Conservation (phyloP, 2,797 vertebrate species). For the Meda fulgida region DNA sequence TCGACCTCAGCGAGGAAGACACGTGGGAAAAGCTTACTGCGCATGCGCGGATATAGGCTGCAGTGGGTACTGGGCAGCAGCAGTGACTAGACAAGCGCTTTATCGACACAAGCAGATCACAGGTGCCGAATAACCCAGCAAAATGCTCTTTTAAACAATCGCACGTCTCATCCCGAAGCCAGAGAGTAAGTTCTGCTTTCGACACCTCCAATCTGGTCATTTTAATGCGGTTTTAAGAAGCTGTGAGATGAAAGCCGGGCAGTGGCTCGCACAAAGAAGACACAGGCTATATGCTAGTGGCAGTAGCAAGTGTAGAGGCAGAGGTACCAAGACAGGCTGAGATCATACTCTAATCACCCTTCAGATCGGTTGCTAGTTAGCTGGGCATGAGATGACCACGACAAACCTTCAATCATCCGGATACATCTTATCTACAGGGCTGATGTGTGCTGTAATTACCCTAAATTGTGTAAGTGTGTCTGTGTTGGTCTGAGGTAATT, state of each 20-base stretch:
- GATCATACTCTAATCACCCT: constrained; percentile 2
- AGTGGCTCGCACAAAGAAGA: constrained; percentile 62
- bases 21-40: constrained; percentile 46
- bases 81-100: constrained; percentile 66
- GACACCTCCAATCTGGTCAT: neutral
- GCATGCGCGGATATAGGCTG: constrained; percentile 60
- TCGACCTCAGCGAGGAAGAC: constrained; percentile 51
- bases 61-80: constrained; percentile 51
- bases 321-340: constrained; percentile 14
- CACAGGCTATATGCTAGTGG: constrained; percentile 45
- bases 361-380: constrained; percentile 3
- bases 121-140: constrained; percentile 57
- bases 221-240: neutral
- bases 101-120: constrained; percentile 53
- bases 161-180: constrained; percentile 56
- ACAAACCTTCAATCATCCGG: neutral
- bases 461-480: constrained; percentile 11
- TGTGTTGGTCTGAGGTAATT: constrained; percentile 15
- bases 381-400: neutral
- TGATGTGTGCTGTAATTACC: neutral
- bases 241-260: constrained; percentile 30
- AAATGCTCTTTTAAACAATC: constrained; percentile 70
- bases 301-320: constrained; percentile 39
- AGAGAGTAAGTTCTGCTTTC: constrained; percentile 73
- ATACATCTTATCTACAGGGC: neutral